Conservation (phyloP, 2,797 vertebrate species). For the Hydrolagus colliei region DNA sequence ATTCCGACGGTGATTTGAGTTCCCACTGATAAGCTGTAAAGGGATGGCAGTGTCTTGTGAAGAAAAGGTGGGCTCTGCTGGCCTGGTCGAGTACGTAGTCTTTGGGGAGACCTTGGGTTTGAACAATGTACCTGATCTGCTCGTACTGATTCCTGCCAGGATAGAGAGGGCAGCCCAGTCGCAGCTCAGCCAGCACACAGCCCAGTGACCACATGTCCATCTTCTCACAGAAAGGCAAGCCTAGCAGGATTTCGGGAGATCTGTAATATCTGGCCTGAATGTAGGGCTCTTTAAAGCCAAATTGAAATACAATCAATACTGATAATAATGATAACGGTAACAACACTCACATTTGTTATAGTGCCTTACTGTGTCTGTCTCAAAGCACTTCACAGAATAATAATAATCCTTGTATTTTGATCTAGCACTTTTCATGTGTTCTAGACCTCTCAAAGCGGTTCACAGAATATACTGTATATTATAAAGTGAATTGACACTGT, state of each 20-base stretch:
- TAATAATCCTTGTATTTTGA: background rate
- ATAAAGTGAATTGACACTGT: too few relatives aligned
- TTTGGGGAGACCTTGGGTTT: conserved; percentile 56
- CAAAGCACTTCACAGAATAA: background rate
- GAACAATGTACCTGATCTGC: conserved; percentile 61
- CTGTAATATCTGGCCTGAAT: conserved; percentile 65
- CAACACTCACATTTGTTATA: background rate
- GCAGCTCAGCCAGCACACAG: conserved; percentile 58
- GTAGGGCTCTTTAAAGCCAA: conserved; percentile 47
- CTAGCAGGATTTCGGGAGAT: conserved; percentile 60
- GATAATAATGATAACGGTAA: background rate
- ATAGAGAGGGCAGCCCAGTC: conserved; percentile 61
- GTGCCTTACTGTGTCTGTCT: too few relatives aligned
- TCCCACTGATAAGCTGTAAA: conserved; percentile 48
- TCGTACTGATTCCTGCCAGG: conserved; percentile 54
- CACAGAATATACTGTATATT: background rate
- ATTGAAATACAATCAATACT: background rate
- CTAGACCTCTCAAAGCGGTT: too few relatives aligned
- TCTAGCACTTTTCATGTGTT: background rate
- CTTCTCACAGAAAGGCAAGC: conserved; percentile 61
- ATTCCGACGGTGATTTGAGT: conserved; percentile 47
- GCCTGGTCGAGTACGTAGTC: conserved; percentile 47
- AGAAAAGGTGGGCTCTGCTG: conserved; percentile 53
- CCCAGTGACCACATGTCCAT: conserved; percentile 66
- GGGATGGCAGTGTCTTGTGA: conserved; percentile 40